Evolutionary conservation across 2,113 vertebrate genomes (phyloP).

Genomic region (Zosterops borbonicus): DNA sequence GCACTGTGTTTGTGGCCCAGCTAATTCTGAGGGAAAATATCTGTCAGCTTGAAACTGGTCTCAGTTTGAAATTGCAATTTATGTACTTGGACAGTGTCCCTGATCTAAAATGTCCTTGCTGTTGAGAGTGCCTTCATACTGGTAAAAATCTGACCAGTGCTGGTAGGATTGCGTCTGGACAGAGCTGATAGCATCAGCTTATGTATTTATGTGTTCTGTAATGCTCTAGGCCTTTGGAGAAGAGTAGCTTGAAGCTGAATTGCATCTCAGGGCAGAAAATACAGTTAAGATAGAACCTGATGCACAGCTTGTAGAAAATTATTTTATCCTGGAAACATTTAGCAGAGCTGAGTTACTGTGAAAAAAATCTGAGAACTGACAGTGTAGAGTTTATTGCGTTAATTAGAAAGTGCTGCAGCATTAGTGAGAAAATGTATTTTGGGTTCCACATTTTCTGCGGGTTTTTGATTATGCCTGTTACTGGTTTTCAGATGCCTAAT

Average conservation of each 20-base stretch:
- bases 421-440: conserved; percentile 43
- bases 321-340: conserved; percentile 1
- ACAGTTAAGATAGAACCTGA: background rate
- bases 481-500: background rate
- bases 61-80: background rate
- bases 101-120: background rate
- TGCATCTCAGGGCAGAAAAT: conserved; percentile 15
- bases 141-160: background rate
- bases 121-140: background rate
- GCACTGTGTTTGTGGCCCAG: background rate
- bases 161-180: background rate
- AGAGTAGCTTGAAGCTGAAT: background rate
- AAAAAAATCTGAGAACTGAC: conserved; percentile 23
- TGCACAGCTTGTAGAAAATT: background rate
- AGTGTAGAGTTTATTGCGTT: background rate
- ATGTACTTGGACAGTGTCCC: background rate
- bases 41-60: background rate
- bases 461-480: background rate
- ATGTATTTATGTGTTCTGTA: background rate
- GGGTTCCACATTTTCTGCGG: background rate
- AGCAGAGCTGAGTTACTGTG: conserved; percentile 1
- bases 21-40: background rate
- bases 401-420: conserved; percentile 4
- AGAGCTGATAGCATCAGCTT: background rate
- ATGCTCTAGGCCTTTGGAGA: background rate